These are phyloP conservation scores for Dynastes maya DNA, from an alignment of 2,888 invertebrate genomes.

Conservation along the genomic window DNA sequence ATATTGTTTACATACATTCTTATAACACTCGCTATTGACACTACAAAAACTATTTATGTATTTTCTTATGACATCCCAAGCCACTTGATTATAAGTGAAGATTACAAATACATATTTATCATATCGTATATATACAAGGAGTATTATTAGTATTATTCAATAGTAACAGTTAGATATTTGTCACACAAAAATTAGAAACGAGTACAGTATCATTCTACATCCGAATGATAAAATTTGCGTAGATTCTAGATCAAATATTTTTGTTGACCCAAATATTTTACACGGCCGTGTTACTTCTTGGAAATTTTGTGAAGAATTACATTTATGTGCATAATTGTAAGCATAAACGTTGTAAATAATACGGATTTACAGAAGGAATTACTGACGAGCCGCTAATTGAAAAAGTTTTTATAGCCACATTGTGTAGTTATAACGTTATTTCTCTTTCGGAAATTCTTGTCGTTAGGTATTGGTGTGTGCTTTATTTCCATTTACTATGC, in stretches of 20 bases:
- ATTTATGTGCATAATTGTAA: constrained; percentile 36
- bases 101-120: neutral
- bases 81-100: neutral
- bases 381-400: constrained; percentile 24
- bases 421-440: constrained; percentile 32
- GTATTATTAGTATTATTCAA: constrained; percentile 7
- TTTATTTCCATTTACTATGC: neutral
- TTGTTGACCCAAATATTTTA: constrained; percentile 41
- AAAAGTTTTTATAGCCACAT: constrained; percentile 38
- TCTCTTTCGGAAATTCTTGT: constrained; percentile 29
- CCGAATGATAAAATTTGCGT: constrained; percentile 37
- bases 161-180: constrained; percentile 33
- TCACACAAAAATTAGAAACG: neutral
- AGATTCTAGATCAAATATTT: constrained; percentile 39
- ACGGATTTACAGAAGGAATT: constrained; percentile 35
- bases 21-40: too few species aligned
- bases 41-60: neutral
- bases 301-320: constrained; percentile 30
- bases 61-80: neutral
- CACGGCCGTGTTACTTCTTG: constrained; percentile 30
- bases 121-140: neutral
- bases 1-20: too few species aligned
- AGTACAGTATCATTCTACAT: constrained; percentile 16
- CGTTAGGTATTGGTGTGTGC: neutral
- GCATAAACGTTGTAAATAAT: constrained; percentile 43